phyloP scores from a whole-genome alignment of 2,113 vertebrate genomes.

The Hiodon tergisus region DNA sequence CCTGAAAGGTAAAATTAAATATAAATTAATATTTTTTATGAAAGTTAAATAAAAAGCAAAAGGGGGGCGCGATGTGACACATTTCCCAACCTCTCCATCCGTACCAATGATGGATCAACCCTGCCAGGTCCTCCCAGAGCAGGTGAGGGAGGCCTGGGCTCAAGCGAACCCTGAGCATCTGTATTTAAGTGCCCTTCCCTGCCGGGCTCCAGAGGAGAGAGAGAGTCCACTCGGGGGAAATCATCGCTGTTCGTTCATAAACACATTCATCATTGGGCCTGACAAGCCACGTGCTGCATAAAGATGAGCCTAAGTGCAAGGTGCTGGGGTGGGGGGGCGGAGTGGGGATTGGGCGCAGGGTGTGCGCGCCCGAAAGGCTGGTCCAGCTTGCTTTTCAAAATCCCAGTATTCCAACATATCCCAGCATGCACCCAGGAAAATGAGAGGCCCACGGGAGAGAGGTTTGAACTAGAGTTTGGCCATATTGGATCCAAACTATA shows the following conservation, averaged over 20 bases:
- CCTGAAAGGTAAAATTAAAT: no score
- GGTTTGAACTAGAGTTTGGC: no score
- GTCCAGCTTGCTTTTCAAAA: no score
- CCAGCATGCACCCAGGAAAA: no score
- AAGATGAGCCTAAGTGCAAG: slow-evolving; percentile 63
- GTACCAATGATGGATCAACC: background rate
- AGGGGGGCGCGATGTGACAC: no score
- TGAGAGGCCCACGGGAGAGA: no score
- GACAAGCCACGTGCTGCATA: slow-evolving; percentile 63
- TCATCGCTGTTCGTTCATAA: slow-evolving; percentile 67
- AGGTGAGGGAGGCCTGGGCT: background rate
- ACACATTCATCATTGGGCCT: slow-evolving; percentile 72
- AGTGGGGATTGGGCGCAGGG: background rate
- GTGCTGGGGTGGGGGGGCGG: slow-evolving; percentile 12
- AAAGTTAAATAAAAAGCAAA: no score
- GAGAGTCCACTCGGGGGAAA: slow-evolving; percentile 65
- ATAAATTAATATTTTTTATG: no score
- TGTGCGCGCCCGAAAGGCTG: background rate
- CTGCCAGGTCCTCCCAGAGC: background rate
- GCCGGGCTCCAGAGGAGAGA: background rate
- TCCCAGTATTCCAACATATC: no score
- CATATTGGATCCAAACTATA: no score
- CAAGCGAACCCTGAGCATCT: background rate
- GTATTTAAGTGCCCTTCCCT: slow-evolving; percentile 6
- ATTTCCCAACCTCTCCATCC: background rate